Evolutionary conservation across 2,113 vertebrate genomes (phyloP).

Genomic region (Arizona elegans): DNA sequence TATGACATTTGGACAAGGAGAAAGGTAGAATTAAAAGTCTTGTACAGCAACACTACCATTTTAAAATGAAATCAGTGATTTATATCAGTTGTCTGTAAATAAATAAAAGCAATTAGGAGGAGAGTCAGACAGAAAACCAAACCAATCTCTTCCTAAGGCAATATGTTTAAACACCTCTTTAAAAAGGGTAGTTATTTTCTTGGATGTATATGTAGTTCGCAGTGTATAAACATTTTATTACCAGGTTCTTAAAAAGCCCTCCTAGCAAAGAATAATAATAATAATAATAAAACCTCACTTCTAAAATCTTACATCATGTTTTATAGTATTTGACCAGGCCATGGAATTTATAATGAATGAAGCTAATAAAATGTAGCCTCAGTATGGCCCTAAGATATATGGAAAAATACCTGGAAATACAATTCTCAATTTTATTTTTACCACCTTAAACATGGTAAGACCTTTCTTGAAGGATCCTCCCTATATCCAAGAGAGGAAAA

Average conservation of each 20-base stretch:
- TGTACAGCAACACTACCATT: background rate
- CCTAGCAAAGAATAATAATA: background rate
- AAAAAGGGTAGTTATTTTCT: conserved; percentile 6
- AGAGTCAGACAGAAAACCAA: conserved; percentile 42
- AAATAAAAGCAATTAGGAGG: conserved; percentile 42
- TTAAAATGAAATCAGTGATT: conserved; percentile 10
- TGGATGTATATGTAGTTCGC: background rate
- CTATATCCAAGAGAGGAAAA: background rate
- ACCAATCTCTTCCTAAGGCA: conserved; percentile 43
- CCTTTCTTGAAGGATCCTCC: background rate
- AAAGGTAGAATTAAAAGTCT: background rate
- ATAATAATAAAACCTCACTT: background rate
- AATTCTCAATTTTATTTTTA: conserved; percentile 14
- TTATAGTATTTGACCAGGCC: background rate
- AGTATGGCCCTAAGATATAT: background rate
- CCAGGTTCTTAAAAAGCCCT: background rate
- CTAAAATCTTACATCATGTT: background rate
- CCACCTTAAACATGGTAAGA: background rate
- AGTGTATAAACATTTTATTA: conserved; percentile 29
- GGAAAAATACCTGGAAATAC: conserved; percentile 8
- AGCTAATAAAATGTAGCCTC: background rate
- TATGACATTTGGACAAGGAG: background rate
- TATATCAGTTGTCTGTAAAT: conserved; percentile 35
- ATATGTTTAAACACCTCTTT: conserved; percentile 15
- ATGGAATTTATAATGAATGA: conserved; percentile 5